Base-by-base conservation (phyloP, 2,113 vertebrate genomes). In the Periophthalmus modestus region DNA sequence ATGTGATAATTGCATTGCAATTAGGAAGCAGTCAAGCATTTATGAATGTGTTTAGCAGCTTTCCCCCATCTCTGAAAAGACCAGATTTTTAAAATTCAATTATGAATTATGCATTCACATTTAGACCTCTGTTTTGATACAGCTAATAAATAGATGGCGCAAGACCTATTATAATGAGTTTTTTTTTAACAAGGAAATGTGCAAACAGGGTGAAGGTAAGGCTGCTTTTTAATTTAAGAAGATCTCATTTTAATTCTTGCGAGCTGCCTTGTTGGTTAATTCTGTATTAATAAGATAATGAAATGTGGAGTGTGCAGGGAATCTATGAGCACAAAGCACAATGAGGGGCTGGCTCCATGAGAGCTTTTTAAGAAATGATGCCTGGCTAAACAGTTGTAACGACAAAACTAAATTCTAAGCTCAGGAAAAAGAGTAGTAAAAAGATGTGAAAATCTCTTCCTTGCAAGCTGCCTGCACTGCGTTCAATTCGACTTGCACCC, bases 1-100 rank as follows among this genome's bases (percentile, higher is more conserved):
- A 92, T 88, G 92, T 87, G 89, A 90, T 93, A 92, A 93, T 88
- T 93, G 90, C 87, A 84, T 89, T 54, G 52, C 90, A 93, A 94
- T 92, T 94, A 91, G 88, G 85, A 92, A 81, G 84, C 89, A 90
- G 90, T 19, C 58, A 91, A 91, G 88, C 59, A 77, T 86, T 92
- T 83, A 89, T 86, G 88, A 91, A 92, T 88, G 85, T 84, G 78
- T 82, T 91, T 89, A 92, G 88, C 87, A 85, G 77, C 68, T 82
- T 79, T 59, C 3, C 7, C 65, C 78, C 77, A 65, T 73, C 69
- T 81, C 82, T 82, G 76, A 88, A 84, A 70, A 71, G 68, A 87
- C 78, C 14, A 85, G 88, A 85, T 80, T 80, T 73, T 88, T 87
- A 79, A 75, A 54, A 89, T 91, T 89, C 83, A 89, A 67, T 81